Evolutionary conservation across 2,113 vertebrate genomes (phyloP).

Genomic region (Macquaria ambigua): DNA sequence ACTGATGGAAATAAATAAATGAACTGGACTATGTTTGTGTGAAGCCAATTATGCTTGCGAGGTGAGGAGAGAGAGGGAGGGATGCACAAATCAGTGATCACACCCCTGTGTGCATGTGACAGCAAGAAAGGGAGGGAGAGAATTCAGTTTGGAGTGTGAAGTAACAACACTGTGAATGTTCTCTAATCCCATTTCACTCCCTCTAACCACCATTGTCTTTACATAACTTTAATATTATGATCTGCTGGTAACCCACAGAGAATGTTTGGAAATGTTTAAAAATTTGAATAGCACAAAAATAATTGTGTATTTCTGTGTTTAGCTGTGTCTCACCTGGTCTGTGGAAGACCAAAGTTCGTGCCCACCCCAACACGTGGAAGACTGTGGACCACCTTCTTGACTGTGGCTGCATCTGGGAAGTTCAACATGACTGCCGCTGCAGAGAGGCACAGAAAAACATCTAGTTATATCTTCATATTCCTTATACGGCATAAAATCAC

Average conservation of each 20-base stretch:
- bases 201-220: background rate
- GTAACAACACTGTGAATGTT: background rate
- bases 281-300: background rate
- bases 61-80: slow-evolving; percentile 38
- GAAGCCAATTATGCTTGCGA: slow-evolving; percentile 73
- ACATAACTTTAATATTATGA: background rate
- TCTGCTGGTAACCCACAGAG: background rate
- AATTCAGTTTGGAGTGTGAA: background rate
- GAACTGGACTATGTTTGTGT: slow-evolving; percentile 77
- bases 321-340: slow-evolving; percentile 89
- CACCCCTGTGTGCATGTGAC: slow-evolving; percentile 13
- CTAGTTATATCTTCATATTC: background rate
- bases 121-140: background rate
- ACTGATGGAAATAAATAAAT: slow-evolving; percentile 81
- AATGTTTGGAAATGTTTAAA: background rate
- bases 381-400: slow-evolving; percentile 96
- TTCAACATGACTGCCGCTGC: slow-evolving; percentile 98
- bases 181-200: background rate
- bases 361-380: slow-evolving; percentile 97
- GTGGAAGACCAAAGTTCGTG: slow-evolving; percentile 94
- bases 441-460: slow-evolving; percentile 35
- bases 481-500: background rate
- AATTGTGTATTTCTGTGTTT: background rate
- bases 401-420: slow-evolving; percentile 92
- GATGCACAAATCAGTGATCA: slow-evolving; percentile 5